A percentile compares a stretch with the other conserved stretches of the same genome.
phyloP scores from a whole-genome alignment of 2,888 invertebrate genomes.

The Buathra laborator region DNA sequence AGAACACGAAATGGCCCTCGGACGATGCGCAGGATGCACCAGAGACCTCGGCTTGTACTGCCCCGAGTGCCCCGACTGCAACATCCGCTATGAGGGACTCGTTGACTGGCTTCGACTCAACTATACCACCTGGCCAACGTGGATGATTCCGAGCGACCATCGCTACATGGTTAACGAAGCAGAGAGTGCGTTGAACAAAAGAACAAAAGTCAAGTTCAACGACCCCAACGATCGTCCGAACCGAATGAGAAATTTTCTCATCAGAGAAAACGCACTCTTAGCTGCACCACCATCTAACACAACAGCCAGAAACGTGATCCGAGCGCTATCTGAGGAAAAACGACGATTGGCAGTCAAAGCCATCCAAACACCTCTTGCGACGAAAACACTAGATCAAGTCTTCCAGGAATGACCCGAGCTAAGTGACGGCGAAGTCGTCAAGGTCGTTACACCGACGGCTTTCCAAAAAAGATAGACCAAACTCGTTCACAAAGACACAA shows the following conservation, averaged over 20 bases:
- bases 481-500: too few relatives aligned
- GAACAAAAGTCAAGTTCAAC: too few relatives aligned
- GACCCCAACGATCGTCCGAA: too few relatives aligned
- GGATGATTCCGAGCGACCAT: too few relatives aligned
- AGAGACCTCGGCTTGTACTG: constrained; percentile 32
- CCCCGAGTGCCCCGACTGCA: constrained; percentile 56
- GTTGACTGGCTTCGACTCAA: neutral
- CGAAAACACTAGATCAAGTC: neutral
- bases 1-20: constrained; percentile 50
- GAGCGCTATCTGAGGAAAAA: too few relatives aligned
- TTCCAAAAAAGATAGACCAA: neutral
- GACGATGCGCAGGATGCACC: constrained; percentile 44
- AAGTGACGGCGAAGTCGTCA: constrained; percentile 18
- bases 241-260: too few relatives aligned
- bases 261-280: too few relatives aligned
- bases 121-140: too few relatives aligned
- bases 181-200: too few relatives aligned
- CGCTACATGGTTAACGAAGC: too few relatives aligned
- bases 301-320: too few relatives aligned
- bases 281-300: too few relatives aligned
- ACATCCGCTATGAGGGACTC: constrained; percentile 29
- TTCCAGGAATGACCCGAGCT: constrained; percentile 22
- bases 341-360: neutral
- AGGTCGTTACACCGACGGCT: constrained; percentile 6
- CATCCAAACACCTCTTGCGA: neutral